phyloP scores from a whole-genome alignment of 2,888 invertebrate species.

The Agrilus mali region DNA sequence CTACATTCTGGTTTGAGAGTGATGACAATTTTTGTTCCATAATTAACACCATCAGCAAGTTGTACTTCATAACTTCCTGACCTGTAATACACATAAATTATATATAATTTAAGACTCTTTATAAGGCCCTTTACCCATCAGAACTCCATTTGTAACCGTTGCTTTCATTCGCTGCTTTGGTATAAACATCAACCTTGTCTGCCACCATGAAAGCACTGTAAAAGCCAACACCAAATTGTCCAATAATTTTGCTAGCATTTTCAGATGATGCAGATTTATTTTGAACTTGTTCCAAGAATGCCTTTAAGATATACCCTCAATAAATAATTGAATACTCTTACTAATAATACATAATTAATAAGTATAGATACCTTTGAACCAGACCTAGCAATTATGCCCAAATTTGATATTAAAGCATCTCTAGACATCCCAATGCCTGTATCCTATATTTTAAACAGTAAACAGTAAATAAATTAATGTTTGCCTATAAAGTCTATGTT shows the following conservation, averaged over 20 bases:
- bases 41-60: conserved; percentile 68
- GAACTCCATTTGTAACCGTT: conserved; percentile 79
- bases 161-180: conserved; percentile 55
- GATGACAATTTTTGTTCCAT: conserved; percentile 88
- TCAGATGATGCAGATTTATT: conserved; percentile 46
- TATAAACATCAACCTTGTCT: conserved; percentile 85
- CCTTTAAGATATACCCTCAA: conserved; percentile 33
- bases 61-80: conserved; percentile 82
- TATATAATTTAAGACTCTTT: background rate
- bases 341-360: background rate
- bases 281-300: conserved; percentile 76
- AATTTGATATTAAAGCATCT: conserved; percentile 78
- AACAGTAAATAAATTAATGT: conserved; percentile 2
- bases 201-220: conserved; percentile 98
- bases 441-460: conserved; percentile 49
- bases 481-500: conserved; percentile 12
- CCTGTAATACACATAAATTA: conserved; percentile 31
- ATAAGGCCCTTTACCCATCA: conserved; percentile 57
- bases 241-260: conserved; percentile 69
- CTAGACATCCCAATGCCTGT: conserved; percentile 92
- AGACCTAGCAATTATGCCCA: conserved; percentile 92
- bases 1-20: conserved; percentile 79
- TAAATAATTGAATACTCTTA: background rate
- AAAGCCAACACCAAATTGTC: conserved; percentile 97
- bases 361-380: conserved; percentile 74